phyloP scores from a whole-genome alignment of 2,113 vertebrate species.

The Hemiscyllium ocellatum region DNA sequence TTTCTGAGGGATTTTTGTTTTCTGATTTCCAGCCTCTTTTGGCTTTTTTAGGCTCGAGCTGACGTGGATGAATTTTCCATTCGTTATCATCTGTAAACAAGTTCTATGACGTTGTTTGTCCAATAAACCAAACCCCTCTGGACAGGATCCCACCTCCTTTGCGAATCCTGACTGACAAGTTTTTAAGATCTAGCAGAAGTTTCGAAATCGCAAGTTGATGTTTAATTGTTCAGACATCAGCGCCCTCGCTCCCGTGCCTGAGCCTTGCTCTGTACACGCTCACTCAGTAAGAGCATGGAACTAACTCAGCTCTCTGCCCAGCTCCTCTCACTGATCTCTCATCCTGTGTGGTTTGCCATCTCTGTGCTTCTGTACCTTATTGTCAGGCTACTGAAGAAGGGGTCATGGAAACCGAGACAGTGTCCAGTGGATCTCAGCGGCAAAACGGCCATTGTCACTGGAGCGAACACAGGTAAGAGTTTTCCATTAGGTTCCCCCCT shows the following conservation, averaged over 20 bases:
- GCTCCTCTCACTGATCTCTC: neutral
- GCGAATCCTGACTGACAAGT: neutral
- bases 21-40: too few species aligned
- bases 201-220: neutral
- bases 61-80: too few species aligned
- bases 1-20: too few species aligned
- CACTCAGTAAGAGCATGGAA: neutral
- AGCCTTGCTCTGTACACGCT: neutral
- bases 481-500: too few species aligned
- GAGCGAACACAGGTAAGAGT: constrained; percentile 72
- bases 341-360: constrained; percentile 53
- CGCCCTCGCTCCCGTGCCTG: too few species aligned
- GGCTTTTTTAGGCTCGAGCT: too few species aligned
- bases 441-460: constrained; percentile 74
- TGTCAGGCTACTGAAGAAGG: constrained; percentile 45
- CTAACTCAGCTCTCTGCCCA: neutral
- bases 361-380: constrained; percentile 49
- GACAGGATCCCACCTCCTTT: neutral
- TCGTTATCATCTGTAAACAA: too few species aligned
- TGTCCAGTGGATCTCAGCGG: constrained; percentile 61
- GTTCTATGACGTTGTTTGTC: too few species aligned
- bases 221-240: neutral
- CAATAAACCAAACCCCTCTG: too few species aligned
- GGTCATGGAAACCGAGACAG: constrained; percentile 54
- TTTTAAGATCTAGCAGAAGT: neutral